Conservation (phyloP, 2,113 vertebrate species). For the Suncus etruscus region DNA sequence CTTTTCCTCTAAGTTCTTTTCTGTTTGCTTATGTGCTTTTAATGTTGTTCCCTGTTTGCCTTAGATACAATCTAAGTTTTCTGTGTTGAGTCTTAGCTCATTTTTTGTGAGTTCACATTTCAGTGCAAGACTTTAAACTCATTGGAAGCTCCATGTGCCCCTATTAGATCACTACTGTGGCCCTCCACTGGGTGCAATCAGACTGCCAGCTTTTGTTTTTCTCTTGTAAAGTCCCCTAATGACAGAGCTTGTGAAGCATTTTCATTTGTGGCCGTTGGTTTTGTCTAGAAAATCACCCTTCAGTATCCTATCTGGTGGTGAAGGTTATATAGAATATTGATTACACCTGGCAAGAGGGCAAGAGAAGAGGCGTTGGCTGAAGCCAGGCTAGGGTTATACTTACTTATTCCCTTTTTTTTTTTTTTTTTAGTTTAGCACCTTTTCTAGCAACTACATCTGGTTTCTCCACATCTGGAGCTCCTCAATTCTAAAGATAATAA, state of each 20-base stretch:
- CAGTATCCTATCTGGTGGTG: fast-evolving
- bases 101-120: not conserved
- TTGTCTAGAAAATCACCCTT: not conserved
- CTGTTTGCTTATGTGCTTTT: not conserved
- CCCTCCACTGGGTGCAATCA: not conserved
- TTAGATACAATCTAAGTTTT: not conserved
- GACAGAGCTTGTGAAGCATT: not conserved
- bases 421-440: not conserved
- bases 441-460: not conserved
- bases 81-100: not conserved
- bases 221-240: not conserved
- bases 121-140: not conserved
- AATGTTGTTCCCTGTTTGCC: not conserved
- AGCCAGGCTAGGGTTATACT: not conserved
- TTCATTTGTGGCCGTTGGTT: not conserved
- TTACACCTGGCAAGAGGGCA: not conserved
- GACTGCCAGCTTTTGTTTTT: not conserved
- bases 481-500: constrained; percentile 55
- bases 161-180: not conserved
- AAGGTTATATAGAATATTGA: not conserved
- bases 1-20: not conserved
- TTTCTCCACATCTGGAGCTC: constrained; percentile 55
- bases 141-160: not conserved
- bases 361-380: too few relatives aligned
- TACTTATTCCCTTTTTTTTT: not conserved